Percentiles rank a stretch among this genome's conserved stretches.
These are phyloP conservation scores for Crepidodera aurea DNA, from an alignment of 2,888 invertebrate species.

Conservation along the genomic window DNA sequence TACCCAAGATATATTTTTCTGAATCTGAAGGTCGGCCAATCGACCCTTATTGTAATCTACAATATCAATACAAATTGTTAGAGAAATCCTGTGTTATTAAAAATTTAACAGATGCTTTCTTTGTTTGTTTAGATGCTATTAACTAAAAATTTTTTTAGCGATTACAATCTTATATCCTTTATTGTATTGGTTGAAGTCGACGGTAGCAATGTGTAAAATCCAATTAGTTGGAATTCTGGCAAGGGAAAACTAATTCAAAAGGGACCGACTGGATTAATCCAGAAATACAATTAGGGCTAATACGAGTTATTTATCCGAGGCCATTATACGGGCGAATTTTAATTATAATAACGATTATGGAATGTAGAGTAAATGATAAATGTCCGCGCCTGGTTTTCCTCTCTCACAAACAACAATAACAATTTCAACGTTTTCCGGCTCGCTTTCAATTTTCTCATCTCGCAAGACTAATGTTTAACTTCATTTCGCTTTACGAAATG, in stretches of 20 bases:
- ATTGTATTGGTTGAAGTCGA: neutral
- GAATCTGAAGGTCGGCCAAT: too few relatives aligned
- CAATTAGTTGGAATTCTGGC: constrained; percentile 17
- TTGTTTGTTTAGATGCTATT: too few relatives aligned
- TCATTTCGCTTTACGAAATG: constrained; percentile 1
- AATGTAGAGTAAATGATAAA: constrained; percentile 26
- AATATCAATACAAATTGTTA: too few relatives aligned
- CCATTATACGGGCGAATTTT: constrained; percentile 27
- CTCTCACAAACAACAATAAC: constrained; percentile 19
- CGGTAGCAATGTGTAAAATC: constrained; percentile 10
- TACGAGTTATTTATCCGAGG: constrained; percentile 25
- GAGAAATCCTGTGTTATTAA: too few relatives aligned
- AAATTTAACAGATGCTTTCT: too few relatives aligned
- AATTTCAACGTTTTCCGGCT: constrained; percentile 18
- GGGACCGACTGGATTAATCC: constrained; percentile 23
- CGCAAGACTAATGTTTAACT: constrained; percentile 12
- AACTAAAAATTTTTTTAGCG: too few relatives aligned
- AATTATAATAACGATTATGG: constrained; percentile 24
- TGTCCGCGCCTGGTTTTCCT: constrained; percentile 7
- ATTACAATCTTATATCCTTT: neutral
- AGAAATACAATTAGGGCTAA: constrained; percentile 25
- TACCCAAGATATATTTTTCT: too few relatives aligned
- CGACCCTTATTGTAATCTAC: too few relatives aligned
- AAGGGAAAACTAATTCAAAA: constrained; percentile 20
- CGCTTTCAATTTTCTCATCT: constrained; percentile 7